Conservation (phyloP, 1,140 invertebrate species). For the Aethina tumida region DNA sequence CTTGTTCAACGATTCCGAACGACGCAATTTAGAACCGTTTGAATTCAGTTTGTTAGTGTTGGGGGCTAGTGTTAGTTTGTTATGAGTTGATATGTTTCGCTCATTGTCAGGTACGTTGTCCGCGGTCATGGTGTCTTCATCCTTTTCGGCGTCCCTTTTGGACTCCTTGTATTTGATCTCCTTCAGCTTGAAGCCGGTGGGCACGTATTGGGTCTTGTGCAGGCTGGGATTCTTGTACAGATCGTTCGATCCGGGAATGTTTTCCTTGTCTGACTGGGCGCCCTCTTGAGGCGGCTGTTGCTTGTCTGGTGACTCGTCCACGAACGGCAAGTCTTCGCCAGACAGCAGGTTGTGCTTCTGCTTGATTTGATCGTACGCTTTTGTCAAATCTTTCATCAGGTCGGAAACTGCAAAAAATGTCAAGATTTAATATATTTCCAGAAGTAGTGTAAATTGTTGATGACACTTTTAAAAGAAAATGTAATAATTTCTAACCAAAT, state of each 20-base stretch:
- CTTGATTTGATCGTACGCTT: slow-evolving; percentile 66
- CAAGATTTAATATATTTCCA: too few species aligned
- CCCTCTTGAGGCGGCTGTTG: slow-evolving; percentile 11
- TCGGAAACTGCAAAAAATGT: slow-evolving; percentile 47
- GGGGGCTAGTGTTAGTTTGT: slow-evolving; percentile 18
- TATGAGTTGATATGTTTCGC: slow-evolving; percentile 23
- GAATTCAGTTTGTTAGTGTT: slow-evolving; percentile 16
- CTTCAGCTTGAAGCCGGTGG: slow-evolving; percentile 20
- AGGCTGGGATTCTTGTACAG: slow-evolving; percentile 35
- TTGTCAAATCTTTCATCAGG: slow-evolving; percentile 57
- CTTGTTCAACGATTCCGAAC: slow-evolving; percentile 53
- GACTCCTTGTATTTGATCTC: slow-evolving; percentile 24
- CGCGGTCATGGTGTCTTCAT: slow-evolving; percentile 31
- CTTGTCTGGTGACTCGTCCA: slow-evolving; percentile 42
- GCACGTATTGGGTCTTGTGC: slow-evolving; percentile 29
- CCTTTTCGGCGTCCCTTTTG: slow-evolving; percentile 31
- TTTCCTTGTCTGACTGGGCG: slow-evolving; percentile 27
- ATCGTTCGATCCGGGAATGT: slow-evolving; percentile 26
- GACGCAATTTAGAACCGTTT: slow-evolving; percentile 37
- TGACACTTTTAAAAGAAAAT: too few species aligned
- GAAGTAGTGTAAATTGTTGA: too few species aligned
- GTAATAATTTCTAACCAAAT: too few species aligned
- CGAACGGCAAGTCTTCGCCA: slow-evolving; percentile 40
- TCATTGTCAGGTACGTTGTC: slow-evolving; percentile 32
- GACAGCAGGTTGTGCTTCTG: slow-evolving; percentile 11